phyloP scores from a whole-genome alignment of 2,113 vertebrate genomes.

The Melanocharis versteri region DNA sequence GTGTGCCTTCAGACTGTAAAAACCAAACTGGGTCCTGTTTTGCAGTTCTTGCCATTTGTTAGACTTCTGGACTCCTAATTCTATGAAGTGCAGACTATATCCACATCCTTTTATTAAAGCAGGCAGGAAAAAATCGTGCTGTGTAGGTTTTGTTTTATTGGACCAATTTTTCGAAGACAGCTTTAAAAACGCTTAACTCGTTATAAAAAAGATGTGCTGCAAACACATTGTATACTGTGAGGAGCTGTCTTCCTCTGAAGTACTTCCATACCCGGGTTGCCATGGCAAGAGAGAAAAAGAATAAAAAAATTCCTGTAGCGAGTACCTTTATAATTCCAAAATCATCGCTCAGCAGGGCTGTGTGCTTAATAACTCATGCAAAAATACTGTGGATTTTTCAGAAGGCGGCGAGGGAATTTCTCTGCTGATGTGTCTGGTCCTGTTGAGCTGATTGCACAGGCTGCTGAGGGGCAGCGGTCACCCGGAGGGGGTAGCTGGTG shows the following conservation, averaged over 20 bases:
- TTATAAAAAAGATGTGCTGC: not conserved
- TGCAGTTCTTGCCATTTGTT: not conserved
- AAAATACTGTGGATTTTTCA: not conserved
- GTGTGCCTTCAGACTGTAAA: not conserved
- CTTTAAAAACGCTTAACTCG: not conserved
- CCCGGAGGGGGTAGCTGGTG: not conserved
- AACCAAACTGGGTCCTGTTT: not conserved
- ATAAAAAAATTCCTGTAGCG: constrained; percentile 38
- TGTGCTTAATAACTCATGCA: constrained; percentile 43
- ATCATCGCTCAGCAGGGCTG: constrained; percentile 22
- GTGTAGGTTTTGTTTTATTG: not conserved
- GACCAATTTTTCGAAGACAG: not conserved
- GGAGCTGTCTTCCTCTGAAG: not conserved
- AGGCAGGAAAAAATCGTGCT: not conserved
- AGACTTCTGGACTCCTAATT: not conserved
- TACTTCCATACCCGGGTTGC: constrained; percentile 16
- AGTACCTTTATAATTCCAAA: constrained; percentile 45
- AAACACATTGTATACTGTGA: not conserved
- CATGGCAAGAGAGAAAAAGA: constrained; percentile 48
- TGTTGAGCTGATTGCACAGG: not conserved
- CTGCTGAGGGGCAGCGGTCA: not conserved
- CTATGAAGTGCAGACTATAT: not conserved
- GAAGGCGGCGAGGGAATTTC: not conserved
- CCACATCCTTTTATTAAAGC: not conserved
- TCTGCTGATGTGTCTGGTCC: not conserved